These are phyloP conservation scores for Harpagus bidentatus DNA, from an alignment of 2,113 vertebrate genomes.

Conservation along the genomic window DNA sequence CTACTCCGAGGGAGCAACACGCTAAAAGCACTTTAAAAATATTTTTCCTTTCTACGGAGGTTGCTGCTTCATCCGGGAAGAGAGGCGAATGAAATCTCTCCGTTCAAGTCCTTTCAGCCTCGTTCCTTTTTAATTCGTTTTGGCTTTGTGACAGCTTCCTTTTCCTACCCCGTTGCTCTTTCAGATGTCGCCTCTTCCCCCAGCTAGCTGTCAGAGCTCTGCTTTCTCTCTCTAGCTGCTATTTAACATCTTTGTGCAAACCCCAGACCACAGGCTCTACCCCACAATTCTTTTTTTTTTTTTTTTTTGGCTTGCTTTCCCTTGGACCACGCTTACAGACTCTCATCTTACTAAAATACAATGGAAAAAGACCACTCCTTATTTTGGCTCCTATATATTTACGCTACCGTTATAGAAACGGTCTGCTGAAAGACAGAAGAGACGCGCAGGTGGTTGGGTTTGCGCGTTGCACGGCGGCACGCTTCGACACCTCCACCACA, in stretches of 20 bases:
- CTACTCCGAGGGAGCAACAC: not conserved
- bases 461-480: rapidly evolving
- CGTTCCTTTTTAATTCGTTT: not conserved
- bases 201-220: not conserved
- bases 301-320: not conserved
- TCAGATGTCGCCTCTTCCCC: not conserved
- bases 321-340: not conserved
- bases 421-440: not conserved
- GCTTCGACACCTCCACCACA: not conserved
- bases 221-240: conserved; percentile 13
- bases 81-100: not conserved
- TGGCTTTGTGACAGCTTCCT: not conserved
- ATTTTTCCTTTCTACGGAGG: not conserved
- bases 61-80: not conserved
- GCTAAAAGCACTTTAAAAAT: not conserved
- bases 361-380: not conserved
- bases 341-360: not conserved
- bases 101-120: not conserved
- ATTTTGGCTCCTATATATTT: not conserved
- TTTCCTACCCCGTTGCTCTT: not conserved
- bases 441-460: rapidly evolving
- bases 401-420: not conserved
- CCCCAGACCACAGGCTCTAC: not conserved
- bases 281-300: not conserved
- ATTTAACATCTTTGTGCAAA: not conserved